These are phyloP conservation scores for Psylliodes chrysocephalus DNA, from an alignment of 2,888 invertebrate species.

Conservation along the genomic window DNA sequence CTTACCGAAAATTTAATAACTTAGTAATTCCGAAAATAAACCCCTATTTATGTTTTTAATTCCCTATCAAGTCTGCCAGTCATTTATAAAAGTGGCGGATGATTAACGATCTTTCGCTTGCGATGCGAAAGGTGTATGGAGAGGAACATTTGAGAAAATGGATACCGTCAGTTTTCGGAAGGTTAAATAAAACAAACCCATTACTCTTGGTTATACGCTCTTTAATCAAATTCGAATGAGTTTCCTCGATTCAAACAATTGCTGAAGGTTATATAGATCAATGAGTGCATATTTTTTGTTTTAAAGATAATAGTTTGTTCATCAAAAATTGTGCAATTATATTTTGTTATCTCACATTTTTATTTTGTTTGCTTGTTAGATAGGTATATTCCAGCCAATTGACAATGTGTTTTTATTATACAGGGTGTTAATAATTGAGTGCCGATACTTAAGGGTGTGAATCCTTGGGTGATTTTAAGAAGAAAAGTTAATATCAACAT, in stretches of 20 bases:
- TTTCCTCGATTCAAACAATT: background rate
- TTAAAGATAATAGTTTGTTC: no score
- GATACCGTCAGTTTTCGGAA: conserved; percentile 1
- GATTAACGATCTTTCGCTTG: conserved; percentile 23
- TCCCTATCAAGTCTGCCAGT: conserved; percentile 9
- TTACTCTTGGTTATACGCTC: background rate
- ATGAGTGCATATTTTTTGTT: background rate
- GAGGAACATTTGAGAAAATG: conserved; percentile 15
- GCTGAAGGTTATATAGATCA: conserved; percentile 6
- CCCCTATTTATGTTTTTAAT: conserved; percentile 17
- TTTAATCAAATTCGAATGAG: conserved; percentile 5
- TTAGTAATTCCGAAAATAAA: background rate
- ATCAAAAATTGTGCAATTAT: no score
- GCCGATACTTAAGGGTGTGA: no score
- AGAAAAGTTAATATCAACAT: no score
- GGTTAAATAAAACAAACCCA: conserved; percentile 8
- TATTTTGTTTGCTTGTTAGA: no score
- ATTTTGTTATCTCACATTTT: no score
- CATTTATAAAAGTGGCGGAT: conserved; percentile 13
- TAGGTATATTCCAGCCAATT: no score
- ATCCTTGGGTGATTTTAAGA: no score
- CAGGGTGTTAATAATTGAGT: no score
- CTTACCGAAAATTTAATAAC: background rate
- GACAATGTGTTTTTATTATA: no score
- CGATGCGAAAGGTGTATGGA: conserved; percentile 12